Conservation (phyloP, 2,888 invertebrate genomes). For the Drosophila formosana region DNA sequence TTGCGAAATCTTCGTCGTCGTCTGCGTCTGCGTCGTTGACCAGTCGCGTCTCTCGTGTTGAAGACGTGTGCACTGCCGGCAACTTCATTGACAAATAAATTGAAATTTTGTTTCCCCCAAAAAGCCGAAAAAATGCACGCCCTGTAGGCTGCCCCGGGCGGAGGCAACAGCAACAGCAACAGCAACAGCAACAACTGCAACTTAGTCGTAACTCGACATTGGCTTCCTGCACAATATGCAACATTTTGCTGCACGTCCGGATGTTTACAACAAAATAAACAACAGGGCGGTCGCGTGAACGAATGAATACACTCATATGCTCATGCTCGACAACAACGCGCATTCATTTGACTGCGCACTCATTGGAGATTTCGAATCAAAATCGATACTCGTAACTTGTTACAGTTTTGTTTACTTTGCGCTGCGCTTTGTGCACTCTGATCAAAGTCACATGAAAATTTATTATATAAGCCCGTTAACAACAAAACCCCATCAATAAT, state of each 20-base stretch:
- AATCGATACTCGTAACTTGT: slow-evolving; percentile 65
- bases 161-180: slow-evolving; percentile 19
- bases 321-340: not conserved
- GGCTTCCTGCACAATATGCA: slow-evolving; percentile 79
- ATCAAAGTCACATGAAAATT: slow-evolving; percentile 76
- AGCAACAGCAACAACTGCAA: slow-evolving; percentile 3
- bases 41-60: slow-evolving; percentile 8
- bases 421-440: slow-evolving; percentile 49
- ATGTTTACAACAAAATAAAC: slow-evolving; percentile 81
- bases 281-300: slow-evolving; percentile 33
- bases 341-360: slow-evolving; percentile 45
- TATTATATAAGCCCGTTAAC: slow-evolving; percentile 73
- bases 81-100: slow-evolving; percentile 79
- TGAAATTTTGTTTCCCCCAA: slow-evolving; percentile 51
- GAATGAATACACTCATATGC: slow-evolving; percentile 14
- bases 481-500: slow-evolving; percentile 58
- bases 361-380: slow-evolving; percentile 41
- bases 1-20: slow-evolving; percentile 35
- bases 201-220: slow-evolving; percentile 49
- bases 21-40: slow-evolving; percentile 16
- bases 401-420: slow-evolving; percentile 70
- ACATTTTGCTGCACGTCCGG: slow-evolving; percentile 80
- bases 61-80: slow-evolving; percentile 73
- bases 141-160: slow-evolving; percentile 54
- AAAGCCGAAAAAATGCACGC: slow-evolving; percentile 58